Evolutionary conservation across 1,140 invertebrate genomes (phyloP).

Genomic region (Agraylea sexmaculata): DNA sequence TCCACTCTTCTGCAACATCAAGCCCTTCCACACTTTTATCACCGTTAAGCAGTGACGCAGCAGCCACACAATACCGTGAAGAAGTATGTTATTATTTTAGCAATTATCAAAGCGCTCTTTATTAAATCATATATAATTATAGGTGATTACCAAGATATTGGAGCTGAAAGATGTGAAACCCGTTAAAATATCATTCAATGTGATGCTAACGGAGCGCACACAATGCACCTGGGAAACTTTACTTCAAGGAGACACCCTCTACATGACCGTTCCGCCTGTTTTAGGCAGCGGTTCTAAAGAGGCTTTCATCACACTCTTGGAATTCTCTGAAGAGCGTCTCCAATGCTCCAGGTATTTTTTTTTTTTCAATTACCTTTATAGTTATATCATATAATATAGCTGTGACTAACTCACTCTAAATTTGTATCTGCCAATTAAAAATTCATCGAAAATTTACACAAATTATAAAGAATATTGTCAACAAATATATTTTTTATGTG

Average conservation of each 20-base stretch:
- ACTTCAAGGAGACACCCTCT: conserved; percentile 62
- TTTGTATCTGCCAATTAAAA: too few relatives aligned
- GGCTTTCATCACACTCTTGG: conserved; percentile 81
- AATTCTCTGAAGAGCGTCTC: conserved; percentile 90
- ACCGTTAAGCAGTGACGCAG: conserved; percentile 11
- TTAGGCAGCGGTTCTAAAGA: conserved; percentile 84
- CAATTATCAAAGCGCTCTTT: not conserved
- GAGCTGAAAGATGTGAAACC: conserved; percentile 49
- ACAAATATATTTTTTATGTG: too few relatives aligned
- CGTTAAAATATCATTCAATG: conserved; percentile 61
- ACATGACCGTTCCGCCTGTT: conserved; percentile 74
- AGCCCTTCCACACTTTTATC: conserved; percentile 27
- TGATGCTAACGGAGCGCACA: conserved; percentile 64
- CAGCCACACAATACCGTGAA: conserved; percentile 16
- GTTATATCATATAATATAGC: too few relatives aligned
- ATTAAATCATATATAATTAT: too few relatives aligned
- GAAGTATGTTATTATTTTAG: conserved; percentile 13
- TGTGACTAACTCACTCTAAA: too few relatives aligned
- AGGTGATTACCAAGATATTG: conserved; percentile 36
- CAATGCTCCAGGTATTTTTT: conserved; percentile 49
- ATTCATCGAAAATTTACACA: too few relatives aligned
- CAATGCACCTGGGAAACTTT: conserved; percentile 73
- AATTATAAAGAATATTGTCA: too few relatives aligned
- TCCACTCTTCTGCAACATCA: conserved; percentile 16
- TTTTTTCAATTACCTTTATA: too few relatives aligned